Percentiles rank a stretch among this genome's conserved stretches.
phyloP scores from a whole-genome alignment of 2,888 invertebrate genomes.

The Steromphala cineraria region DNA sequence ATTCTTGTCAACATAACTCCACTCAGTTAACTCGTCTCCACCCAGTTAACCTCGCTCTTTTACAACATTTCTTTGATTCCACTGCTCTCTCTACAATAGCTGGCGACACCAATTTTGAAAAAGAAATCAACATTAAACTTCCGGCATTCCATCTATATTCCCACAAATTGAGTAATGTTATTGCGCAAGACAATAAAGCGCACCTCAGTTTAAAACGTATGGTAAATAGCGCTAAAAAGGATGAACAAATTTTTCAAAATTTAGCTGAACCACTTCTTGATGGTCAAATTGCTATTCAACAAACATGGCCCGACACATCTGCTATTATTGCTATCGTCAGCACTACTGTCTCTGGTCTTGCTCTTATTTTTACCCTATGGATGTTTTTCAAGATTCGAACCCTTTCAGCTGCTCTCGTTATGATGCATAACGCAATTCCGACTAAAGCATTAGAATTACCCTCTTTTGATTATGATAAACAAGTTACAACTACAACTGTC shows the following conservation, averaged over 20 bases:
- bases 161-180: not conserved
- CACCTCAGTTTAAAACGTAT: not conserved
- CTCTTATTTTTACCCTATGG: not conserved
- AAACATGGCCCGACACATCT: not conserved
- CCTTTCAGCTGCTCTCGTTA: not conserved
- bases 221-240: not conserved
- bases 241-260: not conserved
- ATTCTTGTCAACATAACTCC: not conserved
- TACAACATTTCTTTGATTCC: not conserved
- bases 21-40: not conserved
- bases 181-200: not conserved
- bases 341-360: not conserved
- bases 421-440: not conserved
- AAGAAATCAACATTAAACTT: not conserved
- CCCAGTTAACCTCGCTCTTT: not conserved
- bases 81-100: not conserved
- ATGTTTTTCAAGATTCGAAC: not conserved
- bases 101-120: not conserved
- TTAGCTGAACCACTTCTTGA: constrained; percentile 1
- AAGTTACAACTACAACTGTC: no score
- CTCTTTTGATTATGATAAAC: no score
- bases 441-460: no score
- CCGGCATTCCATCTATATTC: not conserved
- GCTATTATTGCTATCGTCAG: not conserved
- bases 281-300: not conserved